A percentile compares a stretch with the other conserved stretches of the same genome.
Evolutionary conservation across 2,113 vertebrate genomes (phyloP).

Genomic region (Mesitornis unicolor): DNA sequence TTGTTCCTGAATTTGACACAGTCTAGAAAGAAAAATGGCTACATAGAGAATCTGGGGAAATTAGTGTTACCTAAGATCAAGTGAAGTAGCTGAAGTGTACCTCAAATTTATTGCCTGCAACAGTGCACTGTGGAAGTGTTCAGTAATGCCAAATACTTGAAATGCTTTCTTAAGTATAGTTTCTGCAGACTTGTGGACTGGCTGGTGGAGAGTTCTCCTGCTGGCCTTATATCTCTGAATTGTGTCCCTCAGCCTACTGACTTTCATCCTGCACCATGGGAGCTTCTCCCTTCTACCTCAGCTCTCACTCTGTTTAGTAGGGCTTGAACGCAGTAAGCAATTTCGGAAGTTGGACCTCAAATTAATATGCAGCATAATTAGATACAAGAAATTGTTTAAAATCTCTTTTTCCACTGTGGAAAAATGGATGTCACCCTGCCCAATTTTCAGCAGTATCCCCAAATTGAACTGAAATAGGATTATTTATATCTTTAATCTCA

Average conservation of each 20-base stretch:
- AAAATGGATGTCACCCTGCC: neutral
- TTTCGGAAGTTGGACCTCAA: neutral
- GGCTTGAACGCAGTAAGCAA: too few species aligned
- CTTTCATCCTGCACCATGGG: too few species aligned
- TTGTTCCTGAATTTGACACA: neutral
- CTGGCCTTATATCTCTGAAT: neutral
- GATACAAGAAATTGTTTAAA: neutral
- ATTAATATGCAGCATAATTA: neutral
- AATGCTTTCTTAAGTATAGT: neutral
- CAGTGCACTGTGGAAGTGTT: neutral
- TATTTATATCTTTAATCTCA: neutral
- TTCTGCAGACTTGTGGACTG: neutral
- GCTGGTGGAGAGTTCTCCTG: neutral
- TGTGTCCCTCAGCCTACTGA: neutral
- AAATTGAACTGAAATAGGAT: neutral
- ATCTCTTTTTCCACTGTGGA: neutral
- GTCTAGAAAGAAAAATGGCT: neutral
- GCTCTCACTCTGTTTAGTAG: too few species aligned
- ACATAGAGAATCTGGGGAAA: neutral
- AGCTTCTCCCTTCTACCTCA: too few species aligned
- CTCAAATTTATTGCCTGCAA: neutral
- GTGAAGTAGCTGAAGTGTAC: neutral
- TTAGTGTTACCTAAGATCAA: neutral
- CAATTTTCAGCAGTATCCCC: neutral
- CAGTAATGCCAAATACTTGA: neutral